Base-by-base conservation (phyloP, 2,888 invertebrate species). In the Aromia moschata region DNA sequence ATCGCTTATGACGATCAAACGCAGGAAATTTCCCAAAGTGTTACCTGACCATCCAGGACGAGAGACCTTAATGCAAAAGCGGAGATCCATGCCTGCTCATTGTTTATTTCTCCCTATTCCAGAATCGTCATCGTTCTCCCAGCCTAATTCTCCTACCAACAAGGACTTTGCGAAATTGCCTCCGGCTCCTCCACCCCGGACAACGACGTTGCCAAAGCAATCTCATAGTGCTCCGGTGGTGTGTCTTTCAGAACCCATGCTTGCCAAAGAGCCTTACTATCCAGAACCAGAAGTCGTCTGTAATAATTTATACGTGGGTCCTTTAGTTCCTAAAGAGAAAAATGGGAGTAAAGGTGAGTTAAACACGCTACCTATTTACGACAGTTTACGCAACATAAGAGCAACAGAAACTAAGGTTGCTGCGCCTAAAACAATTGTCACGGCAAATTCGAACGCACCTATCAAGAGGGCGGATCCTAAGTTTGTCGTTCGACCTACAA, bases 1-100 rank as follows among this genome's bases (percentile, higher is more conserved):
- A 75, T 88, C 92, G 0, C 75, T 93, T 49, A 82, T 86, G 61
- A 87, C 89, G 25, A 90, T 93, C 38, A 89, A 90, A 77, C 84
- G 89, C 57, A 83, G 91, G 68, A 93, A 93, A 75, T 93, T 89
- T 74, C 93, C 93, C 0, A 93, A 93, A 83, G 93, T 93, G 1
- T 77, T 93, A 25, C 93, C 93, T n/a, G 92, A 92, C 78, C 86
- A 90, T 69, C 87, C 87, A 1, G 72, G 72, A 10, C 70, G 80
- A 56, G 77, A 78, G 62, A 71, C 75, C 7, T 65, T 77, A 55
- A 70, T 74, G 14, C 74, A 73, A 65, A 89, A 89, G 71, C 80
- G 89, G n/a, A 80, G 88, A 53, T 89, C 89, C 1, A 80, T 90
- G 76, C 90, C 89, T 64, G 86, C 87, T 2, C 77, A 76, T 33